Conservation (phyloP, 2,888 invertebrate genomes). For the Coremacera marginata region DNA sequence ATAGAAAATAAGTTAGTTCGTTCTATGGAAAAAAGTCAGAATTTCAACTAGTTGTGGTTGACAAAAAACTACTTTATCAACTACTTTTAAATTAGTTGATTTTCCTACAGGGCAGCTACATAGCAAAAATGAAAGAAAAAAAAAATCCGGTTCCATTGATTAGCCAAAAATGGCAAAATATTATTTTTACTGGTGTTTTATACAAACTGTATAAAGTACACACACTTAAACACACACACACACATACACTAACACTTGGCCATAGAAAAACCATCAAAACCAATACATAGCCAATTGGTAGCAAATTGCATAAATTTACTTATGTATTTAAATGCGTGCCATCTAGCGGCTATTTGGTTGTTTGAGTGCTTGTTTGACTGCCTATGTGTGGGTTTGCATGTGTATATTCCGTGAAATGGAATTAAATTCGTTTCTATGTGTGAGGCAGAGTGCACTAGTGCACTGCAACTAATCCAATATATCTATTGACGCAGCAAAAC, state of each 20-base stretch:
- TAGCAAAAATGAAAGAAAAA: background rate
- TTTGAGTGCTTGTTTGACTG: constrained; percentile 12
- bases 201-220: background rate
- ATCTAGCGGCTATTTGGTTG: constrained; percentile 3
- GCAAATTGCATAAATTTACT: constrained; percentile 60
- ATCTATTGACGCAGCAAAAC: constrained; percentile 14
- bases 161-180: constrained; percentile 40
- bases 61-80: no score
- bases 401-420: background rate
- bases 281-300: constrained; percentile 52
- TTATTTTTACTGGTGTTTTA: constrained; percentile 42
- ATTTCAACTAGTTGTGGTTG: no score
- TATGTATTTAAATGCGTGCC: constrained; percentile 45
- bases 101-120: background rate
- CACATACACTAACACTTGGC: constrained; percentile 25
- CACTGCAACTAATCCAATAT: constrained; percentile 17
- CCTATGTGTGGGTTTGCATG: constrained; percentile 10
- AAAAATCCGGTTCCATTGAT: constrained; percentile 36
- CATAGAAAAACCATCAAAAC: constrained; percentile 12
- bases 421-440: constrained; percentile 1
- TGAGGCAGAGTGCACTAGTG: background rate
- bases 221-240: constrained; percentile 20
- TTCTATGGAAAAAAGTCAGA: no score
- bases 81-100: no score
- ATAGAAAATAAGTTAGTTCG: no score